phyloP scores from a whole-genome alignment of 2,797 vertebrate genomes.

The Tangara arthus region DNA sequence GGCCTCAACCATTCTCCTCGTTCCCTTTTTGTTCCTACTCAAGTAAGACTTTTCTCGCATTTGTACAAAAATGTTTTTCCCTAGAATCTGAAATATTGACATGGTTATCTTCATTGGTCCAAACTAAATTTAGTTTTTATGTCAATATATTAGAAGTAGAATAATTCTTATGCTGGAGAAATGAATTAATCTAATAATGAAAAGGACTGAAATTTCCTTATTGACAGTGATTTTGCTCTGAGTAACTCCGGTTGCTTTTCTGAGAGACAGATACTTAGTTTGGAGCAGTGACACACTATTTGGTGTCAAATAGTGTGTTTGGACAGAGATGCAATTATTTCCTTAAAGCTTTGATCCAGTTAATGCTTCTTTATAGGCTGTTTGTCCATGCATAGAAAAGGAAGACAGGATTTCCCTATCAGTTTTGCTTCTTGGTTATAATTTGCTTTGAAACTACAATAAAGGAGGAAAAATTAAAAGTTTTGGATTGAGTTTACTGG shows the following conservation, averaged over 20 bases:
- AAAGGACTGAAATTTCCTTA: background rate
- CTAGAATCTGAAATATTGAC: background rate
- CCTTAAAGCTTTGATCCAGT: background rate
- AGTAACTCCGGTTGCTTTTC: background rate
- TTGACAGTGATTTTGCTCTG: background rate
- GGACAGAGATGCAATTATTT: background rate
- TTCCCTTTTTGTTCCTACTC: conserved; percentile 89
- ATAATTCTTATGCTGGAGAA: background rate
- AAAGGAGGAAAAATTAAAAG: background rate
- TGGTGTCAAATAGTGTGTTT: background rate
- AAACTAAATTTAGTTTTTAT: background rate
- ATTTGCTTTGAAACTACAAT: background rate
- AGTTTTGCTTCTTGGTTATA: background rate
- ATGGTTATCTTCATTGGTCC: background rate
- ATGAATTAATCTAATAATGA: background rate
- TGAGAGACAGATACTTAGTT: background rate
- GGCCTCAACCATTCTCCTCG: conserved; percentile 91
- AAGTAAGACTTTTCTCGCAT: conserved; percentile 74
- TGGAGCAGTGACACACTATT: background rate
- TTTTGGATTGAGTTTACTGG: background rate
- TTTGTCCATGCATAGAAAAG: background rate
- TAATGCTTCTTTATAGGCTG: background rate
- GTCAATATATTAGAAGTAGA: background rate
- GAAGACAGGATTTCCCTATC: background rate
- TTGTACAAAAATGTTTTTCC: background rate